These are phyloP conservation scores for Cricetomys ansorgei DNA, from an alignment of 2,113 vertebrate species.

Conservation along the genomic window DNA sequence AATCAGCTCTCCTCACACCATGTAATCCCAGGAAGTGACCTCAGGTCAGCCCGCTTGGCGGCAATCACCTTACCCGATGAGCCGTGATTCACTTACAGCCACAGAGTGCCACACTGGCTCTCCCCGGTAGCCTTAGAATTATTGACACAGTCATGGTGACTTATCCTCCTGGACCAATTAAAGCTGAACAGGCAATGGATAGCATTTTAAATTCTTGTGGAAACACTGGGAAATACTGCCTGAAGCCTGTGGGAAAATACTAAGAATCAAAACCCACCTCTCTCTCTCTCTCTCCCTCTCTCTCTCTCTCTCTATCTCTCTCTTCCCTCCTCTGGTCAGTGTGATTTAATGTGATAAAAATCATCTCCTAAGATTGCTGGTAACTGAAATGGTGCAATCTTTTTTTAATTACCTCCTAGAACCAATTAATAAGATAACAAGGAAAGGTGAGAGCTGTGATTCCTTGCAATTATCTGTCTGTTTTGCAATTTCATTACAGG, in stretches of 20 bases:
- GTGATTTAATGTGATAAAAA: slow-evolving; percentile 55
- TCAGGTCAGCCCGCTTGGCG: not conserved
- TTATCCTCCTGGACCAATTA: slow-evolving; percentile 4
- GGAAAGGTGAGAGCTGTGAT: not conserved
- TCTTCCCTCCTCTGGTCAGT: not conserved
- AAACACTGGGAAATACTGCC: slow-evolving; percentile 14
- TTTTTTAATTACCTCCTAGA: slow-evolving; percentile 54
- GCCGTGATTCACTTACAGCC: not conserved
- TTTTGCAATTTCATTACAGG: slow-evolving; percentile 59
- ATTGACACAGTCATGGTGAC: not conserved
- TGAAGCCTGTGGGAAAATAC: slow-evolving; percentile 57
- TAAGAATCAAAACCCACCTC: not conserved
- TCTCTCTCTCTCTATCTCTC: not conserved
- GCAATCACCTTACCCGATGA: not conserved
- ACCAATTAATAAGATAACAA: slow-evolving; percentile 63
- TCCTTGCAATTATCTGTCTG: slow-evolving; percentile 51
- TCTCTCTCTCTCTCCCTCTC: not conserved
- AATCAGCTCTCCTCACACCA: not conserved
- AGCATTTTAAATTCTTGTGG: slow-evolving; percentile 46
- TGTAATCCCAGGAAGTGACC: not conserved
- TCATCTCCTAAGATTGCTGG: slow-evolving; percentile 53
- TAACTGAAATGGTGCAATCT: slow-evolving; percentile 30
- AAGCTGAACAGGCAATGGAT: not conserved
- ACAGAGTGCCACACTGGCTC: not conserved
- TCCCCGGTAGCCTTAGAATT: not conserved